These are phyloP conservation scores for Lasiurus cinereus DNA, from an alignment of 2,113 vertebrate species.

Conservation along the genomic window DNA sequence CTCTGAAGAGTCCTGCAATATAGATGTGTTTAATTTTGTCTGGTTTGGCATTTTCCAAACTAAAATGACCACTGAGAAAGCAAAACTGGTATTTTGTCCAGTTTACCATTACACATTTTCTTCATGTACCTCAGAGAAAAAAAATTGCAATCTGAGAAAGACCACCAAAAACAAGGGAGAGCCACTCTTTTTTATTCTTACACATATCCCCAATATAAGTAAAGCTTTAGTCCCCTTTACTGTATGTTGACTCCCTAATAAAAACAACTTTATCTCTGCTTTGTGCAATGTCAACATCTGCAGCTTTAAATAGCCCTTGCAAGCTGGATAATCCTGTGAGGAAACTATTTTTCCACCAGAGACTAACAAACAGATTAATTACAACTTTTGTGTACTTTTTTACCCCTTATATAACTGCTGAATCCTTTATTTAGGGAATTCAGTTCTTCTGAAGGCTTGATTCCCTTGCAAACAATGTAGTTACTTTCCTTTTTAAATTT, in stretches of 20 bases:
- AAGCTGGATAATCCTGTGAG: neutral
- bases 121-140: neutral
- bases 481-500: slow-evolving; percentile 8
- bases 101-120: neutral
- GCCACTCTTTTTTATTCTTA: slow-evolving; percentile 18
- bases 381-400: neutral
- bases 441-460: neutral
- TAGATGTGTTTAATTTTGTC: neutral
- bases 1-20: neutral
- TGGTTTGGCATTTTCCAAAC: neutral
- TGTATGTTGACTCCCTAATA: neutral
- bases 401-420: neutral
- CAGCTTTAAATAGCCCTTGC: neutral
- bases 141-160: neutral
- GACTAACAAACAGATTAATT: slow-evolving; percentile 1
- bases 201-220: neutral
- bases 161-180: neutral
- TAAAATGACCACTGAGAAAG: neutral
- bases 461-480: slow-evolving; percentile 39
- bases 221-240: neutral
- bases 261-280: neutral
- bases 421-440: slow-evolving; percentile 12
- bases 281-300: neutral
- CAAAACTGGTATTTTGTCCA: neutral
- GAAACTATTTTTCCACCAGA: slow-evolving; percentile 39